Evolutionary conservation across 2,888 invertebrate genomes (phyloP).

Genomic region (Lamellibrachia columna): DNA sequence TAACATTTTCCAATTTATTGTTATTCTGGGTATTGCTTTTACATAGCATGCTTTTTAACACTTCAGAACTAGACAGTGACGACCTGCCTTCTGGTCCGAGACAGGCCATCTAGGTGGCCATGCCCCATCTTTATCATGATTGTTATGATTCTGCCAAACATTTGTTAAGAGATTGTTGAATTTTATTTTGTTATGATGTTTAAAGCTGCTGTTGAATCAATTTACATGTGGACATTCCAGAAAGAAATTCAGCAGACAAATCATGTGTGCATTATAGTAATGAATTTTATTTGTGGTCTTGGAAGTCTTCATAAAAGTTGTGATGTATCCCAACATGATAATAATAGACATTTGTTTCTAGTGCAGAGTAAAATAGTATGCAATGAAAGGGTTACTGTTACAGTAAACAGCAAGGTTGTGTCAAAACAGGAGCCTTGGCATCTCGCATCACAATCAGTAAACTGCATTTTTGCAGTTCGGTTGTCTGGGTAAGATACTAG

Average conservation of each 20-base stretch:
- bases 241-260: neutral
- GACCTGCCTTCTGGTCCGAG: neutral
- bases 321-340: neutral
- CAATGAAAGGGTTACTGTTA: neutral
- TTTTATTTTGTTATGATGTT: constrained; percentile 16
- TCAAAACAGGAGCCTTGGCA: neutral
- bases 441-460: neutral
- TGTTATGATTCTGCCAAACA: neutral
- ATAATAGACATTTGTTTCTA: neutral
- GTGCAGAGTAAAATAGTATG: neutral
- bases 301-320: neutral
- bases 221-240: neutral
- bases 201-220: neutral
- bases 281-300: neutral
- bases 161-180: constrained; percentile 6
- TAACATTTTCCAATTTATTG: neutral
- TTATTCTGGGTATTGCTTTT: neutral
- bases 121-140: neutral
- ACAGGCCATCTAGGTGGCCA: neutral
- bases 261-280: neutral
- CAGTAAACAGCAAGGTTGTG: neutral
- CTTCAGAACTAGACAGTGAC: neutral
- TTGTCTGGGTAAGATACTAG: neutral
- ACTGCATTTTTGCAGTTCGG: neutral
- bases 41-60: constrained; percentile 3